These are phyloP conservation scores for Eufriesea mexicana DNA, from an alignment of 1,140 invertebrate species.

Conservation along the genomic window DNA sequence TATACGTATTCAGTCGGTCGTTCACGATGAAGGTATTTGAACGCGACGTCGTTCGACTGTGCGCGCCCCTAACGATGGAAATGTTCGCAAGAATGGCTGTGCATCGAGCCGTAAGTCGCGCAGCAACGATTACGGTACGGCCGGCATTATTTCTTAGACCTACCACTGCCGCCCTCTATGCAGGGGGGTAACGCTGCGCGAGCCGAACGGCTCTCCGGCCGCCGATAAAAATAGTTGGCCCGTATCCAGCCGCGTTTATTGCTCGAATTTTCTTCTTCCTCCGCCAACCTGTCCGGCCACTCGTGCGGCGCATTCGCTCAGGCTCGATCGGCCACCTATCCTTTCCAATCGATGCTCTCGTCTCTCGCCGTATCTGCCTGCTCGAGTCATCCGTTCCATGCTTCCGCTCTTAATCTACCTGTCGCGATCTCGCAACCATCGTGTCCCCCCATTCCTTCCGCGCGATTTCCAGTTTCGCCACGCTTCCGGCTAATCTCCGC, in stretches of 20 bases:
- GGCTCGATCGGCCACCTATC: neutral
- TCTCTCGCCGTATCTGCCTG: neutral
- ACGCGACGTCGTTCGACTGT: slow-evolving; percentile 4
- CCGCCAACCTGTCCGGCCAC: slow-evolving; percentile 22
- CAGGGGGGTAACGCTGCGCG: slow-evolving; percentile 29
- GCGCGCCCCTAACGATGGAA: slow-evolving; percentile 55
- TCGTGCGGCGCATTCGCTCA: slow-evolving; percentile 56
- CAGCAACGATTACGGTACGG: slow-evolving; percentile 57
- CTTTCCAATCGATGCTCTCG: slow-evolving; percentile 5
- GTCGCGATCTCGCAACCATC: neutral
- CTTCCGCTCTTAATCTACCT: neutral
- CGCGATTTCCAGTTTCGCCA: too few species aligned
- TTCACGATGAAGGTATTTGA: slow-evolving; percentile 4
- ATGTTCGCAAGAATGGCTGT: slow-evolving; percentile 63
- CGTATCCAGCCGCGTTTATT: slow-evolving; percentile 64
- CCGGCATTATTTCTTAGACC: slow-evolving; percentile 65
- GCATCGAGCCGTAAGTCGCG: slow-evolving; percentile 60
- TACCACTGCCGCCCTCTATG: neutral
- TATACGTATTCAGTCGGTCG: slow-evolving; percentile 34
- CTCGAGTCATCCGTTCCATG: too few species aligned
- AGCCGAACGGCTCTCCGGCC: slow-evolving; percentile 33
- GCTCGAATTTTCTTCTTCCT: slow-evolving; percentile 62
- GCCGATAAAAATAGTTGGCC: slow-evolving; percentile 69
- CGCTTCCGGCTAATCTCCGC: too few species aligned
- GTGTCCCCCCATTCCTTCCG: too few species aligned